Evolutionary conservation across 2,888 invertebrate species (phyloP).

Genomic region (Aspidapion aeneum): DNA sequence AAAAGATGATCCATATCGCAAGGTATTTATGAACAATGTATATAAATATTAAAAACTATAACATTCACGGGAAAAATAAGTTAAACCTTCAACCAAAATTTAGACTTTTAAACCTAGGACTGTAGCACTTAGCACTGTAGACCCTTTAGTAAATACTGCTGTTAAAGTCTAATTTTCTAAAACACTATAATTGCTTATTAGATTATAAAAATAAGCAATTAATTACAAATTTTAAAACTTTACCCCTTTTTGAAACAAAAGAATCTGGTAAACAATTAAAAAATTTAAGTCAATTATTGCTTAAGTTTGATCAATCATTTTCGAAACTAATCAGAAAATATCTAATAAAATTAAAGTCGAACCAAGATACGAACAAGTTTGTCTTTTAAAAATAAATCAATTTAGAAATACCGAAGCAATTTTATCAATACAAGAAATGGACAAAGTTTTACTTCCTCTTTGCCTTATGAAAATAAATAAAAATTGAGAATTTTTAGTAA

Average conservation of each 20-base stretch:
- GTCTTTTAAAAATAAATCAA: background rate
- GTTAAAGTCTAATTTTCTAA: constrained; percentile 6
- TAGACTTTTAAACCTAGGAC: too few species aligned
- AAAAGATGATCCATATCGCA: too few species aligned
- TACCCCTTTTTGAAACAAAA: background rate
- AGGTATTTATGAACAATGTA: too few species aligned
- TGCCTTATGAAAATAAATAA: background rate
- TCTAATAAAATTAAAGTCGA: background rate
- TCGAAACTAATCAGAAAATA: background rate
- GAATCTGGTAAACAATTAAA: background rate
- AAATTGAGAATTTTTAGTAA: background rate
- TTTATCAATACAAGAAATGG: background rate
- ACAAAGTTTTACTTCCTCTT: background rate
- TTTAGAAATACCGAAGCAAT: background rate
- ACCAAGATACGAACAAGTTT: background rate
- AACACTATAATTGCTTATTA: constrained; percentile 11
- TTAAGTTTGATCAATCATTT: background rate
- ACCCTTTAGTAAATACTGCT: too few species aligned
- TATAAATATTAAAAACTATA: too few species aligned
- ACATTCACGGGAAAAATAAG: too few species aligned
- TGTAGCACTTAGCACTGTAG: too few species aligned
- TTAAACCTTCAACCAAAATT: too few species aligned
- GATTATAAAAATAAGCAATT: constrained; percentile 11
- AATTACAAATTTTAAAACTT: constrained; percentile 15
- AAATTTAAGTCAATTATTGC: background rate